phyloP scores from a whole-genome alignment of 2,113 vertebrate species.

The Plecotus auritus region DNA sequence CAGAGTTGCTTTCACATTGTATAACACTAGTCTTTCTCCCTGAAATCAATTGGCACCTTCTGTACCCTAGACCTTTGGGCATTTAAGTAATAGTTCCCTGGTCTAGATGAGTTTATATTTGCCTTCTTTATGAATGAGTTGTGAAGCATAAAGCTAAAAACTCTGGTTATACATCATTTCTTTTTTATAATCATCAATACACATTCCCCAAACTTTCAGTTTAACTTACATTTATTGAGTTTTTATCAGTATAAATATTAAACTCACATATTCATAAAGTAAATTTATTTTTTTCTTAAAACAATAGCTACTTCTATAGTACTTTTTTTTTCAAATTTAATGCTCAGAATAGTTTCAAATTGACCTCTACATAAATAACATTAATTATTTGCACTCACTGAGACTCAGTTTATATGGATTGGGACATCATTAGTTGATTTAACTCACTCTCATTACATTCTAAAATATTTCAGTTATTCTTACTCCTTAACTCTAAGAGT shows the following conservation, averaged over 20 bases:
- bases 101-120: neutral
- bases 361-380: neutral
- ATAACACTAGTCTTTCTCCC: neutral
- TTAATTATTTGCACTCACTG: neutral
- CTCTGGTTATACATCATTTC: neutral
- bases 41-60: neutral
- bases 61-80: neutral
- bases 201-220: neutral
- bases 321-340: neutral
- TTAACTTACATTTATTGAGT: neutral
- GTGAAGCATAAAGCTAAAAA: slow-evolving; percentile 7
- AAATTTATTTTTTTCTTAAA: neutral
- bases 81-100: neutral
- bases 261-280: neutral
- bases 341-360: neutral
- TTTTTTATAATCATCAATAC: neutral
- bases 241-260: neutral
- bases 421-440: neutral
- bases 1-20: neutral
- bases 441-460: neutral
- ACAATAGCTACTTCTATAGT: neutral
- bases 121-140: neutral
- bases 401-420: neutral
- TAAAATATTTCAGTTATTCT: neutral
- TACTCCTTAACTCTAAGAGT: neutral